Evolutionary conservation across 2,113 vertebrate species (phyloP).

Genomic region (Mustela lutreola): DNA sequence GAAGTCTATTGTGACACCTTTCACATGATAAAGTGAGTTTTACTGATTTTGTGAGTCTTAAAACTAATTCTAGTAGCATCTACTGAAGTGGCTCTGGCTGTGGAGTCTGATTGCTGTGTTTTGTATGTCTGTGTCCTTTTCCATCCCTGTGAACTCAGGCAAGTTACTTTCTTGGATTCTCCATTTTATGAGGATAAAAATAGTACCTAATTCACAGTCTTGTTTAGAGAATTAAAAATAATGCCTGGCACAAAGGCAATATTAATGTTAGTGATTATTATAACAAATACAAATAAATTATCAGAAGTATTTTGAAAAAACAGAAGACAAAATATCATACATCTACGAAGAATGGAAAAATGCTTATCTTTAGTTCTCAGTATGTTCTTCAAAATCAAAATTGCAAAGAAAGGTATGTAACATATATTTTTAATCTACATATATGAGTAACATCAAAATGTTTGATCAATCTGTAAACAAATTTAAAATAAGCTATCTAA

Average conservation of each 20-base stretch:
- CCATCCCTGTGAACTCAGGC: background rate
- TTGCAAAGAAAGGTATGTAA: background rate
- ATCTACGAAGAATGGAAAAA: background rate
- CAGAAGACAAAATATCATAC: background rate
- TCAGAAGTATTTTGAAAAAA: background rate
- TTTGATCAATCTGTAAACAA: background rate
- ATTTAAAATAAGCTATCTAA: slow-evolving; percentile 26
- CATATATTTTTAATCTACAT: background rate
- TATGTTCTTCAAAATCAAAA: background rate
- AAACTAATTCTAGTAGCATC: background rate
- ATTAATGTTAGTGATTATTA: background rate
- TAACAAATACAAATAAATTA: background rate
- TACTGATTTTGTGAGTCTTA: background rate
- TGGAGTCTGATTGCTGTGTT: background rate
- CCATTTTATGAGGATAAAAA: background rate
- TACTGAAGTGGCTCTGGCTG: background rate
- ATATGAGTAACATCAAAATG: background rate
- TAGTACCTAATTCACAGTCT: background rate
- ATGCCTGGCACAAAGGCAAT: background rate
- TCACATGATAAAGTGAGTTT: background rate
- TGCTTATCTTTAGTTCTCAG: background rate
- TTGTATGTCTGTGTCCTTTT: background rate
- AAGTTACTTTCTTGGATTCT: background rate
- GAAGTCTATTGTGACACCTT: background rate
- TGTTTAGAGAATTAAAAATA: background rate